Percentiles rank a stretch among this genome's conserved stretches.
These are phyloP conservation scores for Pterocles burchelli DNA, from an alignment of 2,113 vertebrate genomes.

Conservation along the genomic window DNA sequence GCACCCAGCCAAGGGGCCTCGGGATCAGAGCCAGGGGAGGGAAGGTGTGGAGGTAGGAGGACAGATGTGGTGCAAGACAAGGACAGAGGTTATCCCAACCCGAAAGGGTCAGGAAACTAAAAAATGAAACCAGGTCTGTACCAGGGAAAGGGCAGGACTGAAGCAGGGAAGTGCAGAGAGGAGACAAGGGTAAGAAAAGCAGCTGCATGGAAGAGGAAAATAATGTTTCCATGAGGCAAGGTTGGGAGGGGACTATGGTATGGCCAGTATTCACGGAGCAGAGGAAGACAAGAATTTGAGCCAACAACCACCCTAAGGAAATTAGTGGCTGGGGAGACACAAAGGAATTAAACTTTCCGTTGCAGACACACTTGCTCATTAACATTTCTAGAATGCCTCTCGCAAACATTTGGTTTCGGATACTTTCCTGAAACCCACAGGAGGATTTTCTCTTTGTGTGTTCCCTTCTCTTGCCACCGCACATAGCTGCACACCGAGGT, in stretches of 20 bases:
- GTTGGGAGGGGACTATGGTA: fast-evolving
- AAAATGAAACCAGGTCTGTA: background rate
- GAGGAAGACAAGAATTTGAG: background rate
- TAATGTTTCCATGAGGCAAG: background rate
- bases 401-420: background rate
- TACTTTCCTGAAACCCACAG: background rate
- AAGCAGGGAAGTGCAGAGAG: background rate
- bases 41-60: background rate
- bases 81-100: background rate
- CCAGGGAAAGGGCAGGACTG: background rate
- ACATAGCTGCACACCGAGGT: fast-evolving
- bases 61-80: background rate
- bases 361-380: background rate
- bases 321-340: fast-evolving
- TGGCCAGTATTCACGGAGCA: fast-evolving
- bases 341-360: background rate
- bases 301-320: background rate
- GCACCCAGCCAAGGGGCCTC: background rate
- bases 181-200: background rate
- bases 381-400: background rate
- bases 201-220: background rate
- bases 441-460: background rate
- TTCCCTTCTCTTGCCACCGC: fast-evolving
- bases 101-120: fast-evolving
- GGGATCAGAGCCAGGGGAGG: no score